Base-by-base conservation (phyloP, 2,888 invertebrate species). In the Cephus nigrinus region DNA sequence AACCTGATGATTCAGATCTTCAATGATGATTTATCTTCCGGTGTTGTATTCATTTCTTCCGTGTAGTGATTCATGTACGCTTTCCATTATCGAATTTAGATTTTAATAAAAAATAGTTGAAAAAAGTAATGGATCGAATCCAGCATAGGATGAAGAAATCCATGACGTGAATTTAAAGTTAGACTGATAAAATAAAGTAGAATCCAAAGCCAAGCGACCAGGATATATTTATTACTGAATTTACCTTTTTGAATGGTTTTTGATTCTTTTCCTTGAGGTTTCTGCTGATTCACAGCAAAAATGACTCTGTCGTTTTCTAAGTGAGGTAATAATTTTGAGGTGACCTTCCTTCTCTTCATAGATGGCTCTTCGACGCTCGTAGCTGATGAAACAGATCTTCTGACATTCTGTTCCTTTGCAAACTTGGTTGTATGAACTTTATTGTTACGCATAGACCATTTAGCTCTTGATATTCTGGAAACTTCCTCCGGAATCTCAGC, bases 281-380 rank as follows among this genome's bases (percentile, higher is more conserved):
- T 30, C 71, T 75, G 68, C 12, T 83, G 79, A 81, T 78, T 80
- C 12, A 77, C 34, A 71, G 81, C 79, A 79, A 74, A 82, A 55
- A 77, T 55, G 75, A 76, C 69, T 71, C 80, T 55, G 36, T 77
- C 80, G 75, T 79, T 68, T 55, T 81, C 79, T 69, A 80, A 73
- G 36, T 68, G 34, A 30, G 76, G 73, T 30, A 75, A 76, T 72
- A 82, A 73, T 68, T 76, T 80, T 5, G 82, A 77, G n/a, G 78
- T 40, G 15, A 83, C 69, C 77, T 81, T 85, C 76, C 80, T 83
- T 80, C 74, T 85, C 78, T 86, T 86, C 75, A 75, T 34, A 23
- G 84, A 76, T 69, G 78, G 77, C 77, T 83, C 81, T 82, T 85
- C 84, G 12, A 73, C 77, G 11, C 32, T 12, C 40, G 73, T 71